Base-by-base conservation (phyloP, 2,888 invertebrate species). In the Drosophila suboccidentalis region DNA sequence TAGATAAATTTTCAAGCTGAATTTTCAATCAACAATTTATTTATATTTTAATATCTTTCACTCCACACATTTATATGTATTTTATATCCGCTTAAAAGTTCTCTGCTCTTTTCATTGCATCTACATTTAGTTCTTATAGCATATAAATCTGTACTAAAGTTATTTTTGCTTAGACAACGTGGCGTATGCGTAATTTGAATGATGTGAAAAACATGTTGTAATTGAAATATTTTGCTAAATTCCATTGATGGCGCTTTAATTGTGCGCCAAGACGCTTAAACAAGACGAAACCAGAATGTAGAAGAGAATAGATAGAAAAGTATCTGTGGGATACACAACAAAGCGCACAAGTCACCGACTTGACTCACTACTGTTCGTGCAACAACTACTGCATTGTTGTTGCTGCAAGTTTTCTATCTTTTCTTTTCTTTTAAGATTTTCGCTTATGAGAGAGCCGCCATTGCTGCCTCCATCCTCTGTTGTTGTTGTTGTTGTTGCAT, bases 331-430 rank as follows among this genome's bases (percentile, higher is more conserved):
- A 82, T 87, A 75, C 79, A 79, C 70, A 83, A 34, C 50, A 38
- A 68, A 71, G 66, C 58, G 60, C 71, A 76, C 66, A 78, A 78
- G 69, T 59, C 75, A 57, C 63, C 69, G 68, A 78, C 78, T 75
- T 84, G 87, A 75, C 82, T 80, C 76, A 41, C 34, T 29, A 8
- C 29, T 75, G 76, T 41, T 60, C 70, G 54, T 66, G 61, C 71
- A 77, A 44, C 29, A 53, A 46, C 53, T 51, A 38, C 11, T 50
- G 41, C 32, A 17, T 67, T 61, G 65, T 54, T 70, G 68, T 86
- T 63, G 65, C 65, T 68, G 70, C 84, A 69, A 73, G 84, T 82
- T 87, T 78, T 78, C 59, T 51, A 55, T 46, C 26, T 26, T 26
- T 29, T 29, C 66, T 41, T 32, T 47, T 43, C 51, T 32, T 55